phyloP scores from a whole-genome alignment of 2,888 invertebrate species.

The Choristoneura rosaceana region DNA sequence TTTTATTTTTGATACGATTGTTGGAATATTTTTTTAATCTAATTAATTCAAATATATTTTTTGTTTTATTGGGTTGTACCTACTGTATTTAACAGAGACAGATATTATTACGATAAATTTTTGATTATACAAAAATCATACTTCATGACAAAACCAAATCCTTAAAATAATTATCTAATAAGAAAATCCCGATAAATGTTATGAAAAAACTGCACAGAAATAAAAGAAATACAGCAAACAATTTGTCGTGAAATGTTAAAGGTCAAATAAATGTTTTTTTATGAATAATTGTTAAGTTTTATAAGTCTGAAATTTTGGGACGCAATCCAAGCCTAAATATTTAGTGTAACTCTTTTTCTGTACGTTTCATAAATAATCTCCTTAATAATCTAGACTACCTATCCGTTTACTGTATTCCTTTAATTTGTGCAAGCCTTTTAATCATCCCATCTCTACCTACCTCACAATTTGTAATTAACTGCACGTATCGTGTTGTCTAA shows the following conservation, averaged over 20 bases:
- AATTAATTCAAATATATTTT: not conserved
- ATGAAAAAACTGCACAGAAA: slow-evolving; percentile 5
- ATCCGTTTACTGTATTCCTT: slow-evolving; percentile 14
- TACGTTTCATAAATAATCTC: not conserved
- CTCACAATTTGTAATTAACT: slow-evolving; percentile 65
- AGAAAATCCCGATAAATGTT: not conserved
- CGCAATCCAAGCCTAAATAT: slow-evolving; percentile 7
- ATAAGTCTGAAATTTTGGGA: slow-evolving; percentile 19
- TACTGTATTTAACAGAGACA: not conserved
- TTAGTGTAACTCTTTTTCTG: not conserved
- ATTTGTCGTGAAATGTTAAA: not conserved
- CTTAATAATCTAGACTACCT: not conserved
- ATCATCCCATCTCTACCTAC: slow-evolving; percentile 61
- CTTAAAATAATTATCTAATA: not conserved
- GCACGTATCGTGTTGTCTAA: slow-evolving; percentile 69
- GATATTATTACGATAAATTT: not conserved
- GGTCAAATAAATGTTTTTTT: slow-evolving; percentile 9
- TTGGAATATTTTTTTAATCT: not conserved
- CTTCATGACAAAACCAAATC: not conserved
- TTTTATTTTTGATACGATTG: not conserved
- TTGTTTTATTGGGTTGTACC: not conserved
- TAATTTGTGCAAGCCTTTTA: slow-evolving; percentile 42
- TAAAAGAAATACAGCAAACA: slow-evolving; percentile 13
- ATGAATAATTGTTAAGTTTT: slow-evolving; percentile 19
- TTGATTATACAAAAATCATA: not conserved